Evolutionary conservation across 35 echinoderm and acorn worm genomes (phyloP), one percentile per base, ranked within the genome.

Genomic region (Stichopus chloronotus): DNA sequence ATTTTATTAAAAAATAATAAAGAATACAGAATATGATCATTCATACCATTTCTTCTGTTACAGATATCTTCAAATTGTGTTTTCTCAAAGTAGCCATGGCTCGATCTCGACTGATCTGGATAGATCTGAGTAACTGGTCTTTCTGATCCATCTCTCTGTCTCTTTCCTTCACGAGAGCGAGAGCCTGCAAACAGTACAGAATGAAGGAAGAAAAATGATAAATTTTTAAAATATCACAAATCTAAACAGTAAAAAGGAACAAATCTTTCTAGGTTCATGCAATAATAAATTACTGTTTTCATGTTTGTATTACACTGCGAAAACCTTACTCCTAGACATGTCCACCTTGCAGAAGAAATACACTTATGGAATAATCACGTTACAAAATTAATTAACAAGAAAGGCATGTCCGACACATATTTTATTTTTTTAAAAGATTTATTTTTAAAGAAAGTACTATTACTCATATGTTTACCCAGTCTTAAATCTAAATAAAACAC

Each of bases 41-140:
- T 61, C 59, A 74, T 57, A 58, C 86, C 23, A 58, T 91, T 92
- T 91, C 56, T 87, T 88, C 79, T 17, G 87, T 59, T 78, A 43
- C 13, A 93, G 56, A 61, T 77, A 96, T 94, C 56, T 96, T 88
- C 53, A 96, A 25, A 43, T 96, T 94, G 79, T 95, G 83, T 72
- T 95, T 91, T 59, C 92, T 83, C n/a, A 98, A 57, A 19, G 94
- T 95, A 30, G 96, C 96, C 77, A 95, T 79, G 0, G 94, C 96
- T 63, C 94, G 92, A 88, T 98, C 94, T 23, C 94, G 74, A 57
- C 94, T 87, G 8, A 72, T 16, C 13, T 76, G 87, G 19, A 98
- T 19, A 5, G 94, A 95, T 58, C 94, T 81, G 21, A 96, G 90
- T 55, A 96, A 83, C 58, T 98, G 91, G 72, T 94, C 95, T 43